Percentiles rank a stretch among this genome's conserved stretches.
Conservation (phyloP, 2,888 invertebrate genomes). For the Neoaliturus tenellus region DNA sequence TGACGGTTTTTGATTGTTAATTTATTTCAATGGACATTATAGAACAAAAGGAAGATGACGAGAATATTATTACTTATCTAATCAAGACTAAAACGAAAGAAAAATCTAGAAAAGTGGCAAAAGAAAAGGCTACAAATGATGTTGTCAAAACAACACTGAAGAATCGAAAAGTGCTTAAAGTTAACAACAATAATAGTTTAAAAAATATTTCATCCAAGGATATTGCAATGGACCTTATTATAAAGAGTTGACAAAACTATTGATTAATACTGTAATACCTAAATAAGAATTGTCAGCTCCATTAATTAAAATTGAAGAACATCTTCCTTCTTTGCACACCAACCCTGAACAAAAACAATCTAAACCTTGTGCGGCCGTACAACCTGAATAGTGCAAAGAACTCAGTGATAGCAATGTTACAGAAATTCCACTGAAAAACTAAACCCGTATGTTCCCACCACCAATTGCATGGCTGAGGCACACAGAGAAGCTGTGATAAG, state of each 20-base stretch:
- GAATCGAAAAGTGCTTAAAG: slow-evolving; percentile 17
- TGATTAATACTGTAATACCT: no score
- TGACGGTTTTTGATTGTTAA: not conserved
- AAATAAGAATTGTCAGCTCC: no score
- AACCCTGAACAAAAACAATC: not conserved
- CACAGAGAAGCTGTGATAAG: not conserved
- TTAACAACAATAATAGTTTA: not conserved
- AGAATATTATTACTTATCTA: slow-evolving; percentile 5
- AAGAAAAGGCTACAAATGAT: slow-evolving; percentile 10
- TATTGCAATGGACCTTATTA: not conserved
- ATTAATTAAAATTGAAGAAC: slow-evolving; percentile 2
- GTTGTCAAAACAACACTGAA: not conserved
- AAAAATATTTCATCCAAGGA: slow-evolving; percentile 28
- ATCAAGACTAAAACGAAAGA: slow-evolving; percentile 16
- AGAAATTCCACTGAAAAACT: no score
- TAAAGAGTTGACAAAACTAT: not conserved
- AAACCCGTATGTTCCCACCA: no score
- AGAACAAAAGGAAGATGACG: slow-evolving; percentile 1
- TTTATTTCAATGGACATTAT: not conserved
- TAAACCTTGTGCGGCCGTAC: slow-evolving; percentile 32
- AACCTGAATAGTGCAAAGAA: slow-evolving; percentile 28
- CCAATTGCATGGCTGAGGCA: not conserved
- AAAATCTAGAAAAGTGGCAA: not conserved
- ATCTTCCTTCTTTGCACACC: not conserved
- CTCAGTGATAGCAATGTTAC: slow-evolving; percentile 1